Evolutionary conservation across 1,140 invertebrate species (phyloP).

Genomic region (Pomacea maculata): DNA sequence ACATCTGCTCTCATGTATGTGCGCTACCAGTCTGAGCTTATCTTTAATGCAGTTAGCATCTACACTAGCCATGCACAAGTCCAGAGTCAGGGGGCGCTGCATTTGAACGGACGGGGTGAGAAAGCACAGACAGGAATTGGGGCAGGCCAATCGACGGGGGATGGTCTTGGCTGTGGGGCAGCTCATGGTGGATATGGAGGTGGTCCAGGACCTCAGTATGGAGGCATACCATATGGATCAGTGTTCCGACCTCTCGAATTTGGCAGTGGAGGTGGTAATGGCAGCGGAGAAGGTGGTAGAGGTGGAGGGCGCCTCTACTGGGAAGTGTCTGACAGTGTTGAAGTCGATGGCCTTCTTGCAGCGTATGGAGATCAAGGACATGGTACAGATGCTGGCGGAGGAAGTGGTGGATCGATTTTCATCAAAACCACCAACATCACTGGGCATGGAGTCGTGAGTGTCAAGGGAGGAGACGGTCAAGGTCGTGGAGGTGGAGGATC

Average conservation of each 20-base stretch:
- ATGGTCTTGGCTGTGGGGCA: slow-evolving; percentile 42
- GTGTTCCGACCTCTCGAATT: slow-evolving; percentile 39
- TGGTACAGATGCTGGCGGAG: slow-evolving; percentile 44
- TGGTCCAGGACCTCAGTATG: slow-evolving; percentile 45
- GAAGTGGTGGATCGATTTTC: slow-evolving; percentile 49
- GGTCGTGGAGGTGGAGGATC: slow-evolving; percentile 49
- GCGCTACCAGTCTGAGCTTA: slow-evolving; percentile 46
- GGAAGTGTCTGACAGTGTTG: slow-evolving; percentile 43
- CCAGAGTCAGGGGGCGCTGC: slow-evolving; percentile 48
- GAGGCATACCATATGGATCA: slow-evolving; percentile 51
- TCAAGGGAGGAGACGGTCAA: slow-evolving; percentile 47
- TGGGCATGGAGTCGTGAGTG: slow-evolving; percentile 50
- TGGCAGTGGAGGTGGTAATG: slow-evolving; percentile 54
- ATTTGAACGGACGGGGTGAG: slow-evolving; percentile 43
- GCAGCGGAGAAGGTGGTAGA: slow-evolving; percentile 40
- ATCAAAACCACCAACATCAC: slow-evolving; percentile 51
- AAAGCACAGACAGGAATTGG: slow-evolving; percentile 41
- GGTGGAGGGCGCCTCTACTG: slow-evolving; percentile 50
- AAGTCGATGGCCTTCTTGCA: slow-evolving; percentile 48
- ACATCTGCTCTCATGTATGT: slow-evolving; percentile 43
- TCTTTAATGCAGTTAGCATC: slow-evolving; percentile 49
- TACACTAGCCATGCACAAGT: slow-evolving; percentile 43
- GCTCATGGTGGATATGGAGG: slow-evolving; percentile 55
- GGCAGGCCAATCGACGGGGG: slow-evolving; percentile 31
- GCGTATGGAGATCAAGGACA: slow-evolving; percentile 39